Conservation (phyloP, 1,140 invertebrate species). For the Drosophila seguyi region DNA sequence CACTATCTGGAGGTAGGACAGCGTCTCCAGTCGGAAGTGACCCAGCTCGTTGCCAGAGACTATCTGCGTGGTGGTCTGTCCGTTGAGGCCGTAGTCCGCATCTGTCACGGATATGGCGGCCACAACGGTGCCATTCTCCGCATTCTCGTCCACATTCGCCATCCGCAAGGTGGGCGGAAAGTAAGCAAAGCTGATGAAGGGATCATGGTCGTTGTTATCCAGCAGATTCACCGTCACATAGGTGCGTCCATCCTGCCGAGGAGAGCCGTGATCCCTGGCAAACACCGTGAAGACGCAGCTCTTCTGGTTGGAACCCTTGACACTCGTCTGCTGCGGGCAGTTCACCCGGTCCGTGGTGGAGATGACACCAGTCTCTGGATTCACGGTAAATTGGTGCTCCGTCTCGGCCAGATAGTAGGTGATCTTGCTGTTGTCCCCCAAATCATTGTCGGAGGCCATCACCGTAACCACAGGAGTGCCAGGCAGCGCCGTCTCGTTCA, state of each 20-base stretch:
- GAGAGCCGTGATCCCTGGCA: slow-evolving; percentile 95
- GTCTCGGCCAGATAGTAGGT: slow-evolving; percentile 94
- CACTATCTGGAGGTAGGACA: slow-evolving; percentile 93
- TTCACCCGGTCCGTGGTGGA: slow-evolving; percentile 92
- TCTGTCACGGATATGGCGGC: slow-evolving; percentile 97
- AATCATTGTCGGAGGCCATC: slow-evolving; percentile 96
- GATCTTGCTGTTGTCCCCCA: slow-evolving; percentile 96
- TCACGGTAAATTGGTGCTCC: slow-evolving; percentile 94
- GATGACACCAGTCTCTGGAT: slow-evolving; percentile 94
- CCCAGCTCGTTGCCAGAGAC: slow-evolving; percentile 94
- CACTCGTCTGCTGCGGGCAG: slow-evolving; percentile 87
- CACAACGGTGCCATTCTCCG: slow-evolving; percentile 94
- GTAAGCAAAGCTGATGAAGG: slow-evolving; percentile 95
- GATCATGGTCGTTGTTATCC: slow-evolving; percentile 98
- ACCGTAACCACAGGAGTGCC: slow-evolving; percentile 95
- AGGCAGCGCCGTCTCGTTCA: slow-evolving; percentile 95
- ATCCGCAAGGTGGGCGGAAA: slow-evolving; percentile 91
- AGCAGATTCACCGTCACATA: slow-evolving; percentile 97
- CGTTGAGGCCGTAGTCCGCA: slow-evolving; percentile 95
- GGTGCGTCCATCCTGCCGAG: slow-evolving; percentile 95
- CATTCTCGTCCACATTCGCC: slow-evolving; percentile 97
- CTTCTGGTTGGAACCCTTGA: slow-evolving; percentile 88
- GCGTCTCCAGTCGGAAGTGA: slow-evolving; percentile 95
- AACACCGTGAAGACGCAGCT: slow-evolving; percentile 97
- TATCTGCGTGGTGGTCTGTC: slow-evolving; percentile 93